Conservation (phyloP, 1,140 invertebrate genomes). For the Ips nitidus region DNA sequence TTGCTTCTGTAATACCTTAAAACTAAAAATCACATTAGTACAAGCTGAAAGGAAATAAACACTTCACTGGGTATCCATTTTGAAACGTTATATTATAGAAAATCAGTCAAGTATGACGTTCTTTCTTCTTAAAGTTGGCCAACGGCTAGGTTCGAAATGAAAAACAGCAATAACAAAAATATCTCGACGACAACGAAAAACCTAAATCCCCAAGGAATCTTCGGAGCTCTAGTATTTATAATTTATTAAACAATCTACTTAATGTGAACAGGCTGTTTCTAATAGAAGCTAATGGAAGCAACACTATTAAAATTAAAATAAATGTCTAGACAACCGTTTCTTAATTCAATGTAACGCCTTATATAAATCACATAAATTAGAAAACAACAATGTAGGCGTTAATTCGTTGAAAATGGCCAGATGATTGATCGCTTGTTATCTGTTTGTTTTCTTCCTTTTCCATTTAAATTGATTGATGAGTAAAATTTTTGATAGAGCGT, state of each 20-base stretch:
- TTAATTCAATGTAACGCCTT: not conserved
- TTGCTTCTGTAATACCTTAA: not conserved
- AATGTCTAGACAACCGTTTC: not conserved
- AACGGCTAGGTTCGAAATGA: not conserved
- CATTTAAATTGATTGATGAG: slow-evolving; percentile 5
- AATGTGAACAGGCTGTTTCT: too few species aligned
- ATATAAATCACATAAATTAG: slow-evolving; percentile 1
- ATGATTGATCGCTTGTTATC: slow-evolving; percentile 5
- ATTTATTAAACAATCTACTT: too few species aligned
- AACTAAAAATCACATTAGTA: not conserved
- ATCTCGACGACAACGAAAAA: too few species aligned
- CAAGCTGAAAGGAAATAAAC: slow-evolving; percentile 1
- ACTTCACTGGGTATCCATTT: not conserved
- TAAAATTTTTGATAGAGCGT: slow-evolving; percentile 4
- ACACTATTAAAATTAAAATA: not conserved
- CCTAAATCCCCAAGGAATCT: not conserved
- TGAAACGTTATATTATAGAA: not conserved
- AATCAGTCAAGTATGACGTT: not conserved
- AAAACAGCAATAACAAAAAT: too few species aligned
- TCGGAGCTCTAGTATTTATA: not conserved
- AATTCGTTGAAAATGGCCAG: slow-evolving; percentile 3
- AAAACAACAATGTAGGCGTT: not conserved
- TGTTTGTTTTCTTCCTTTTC: slow-evolving; percentile 6
- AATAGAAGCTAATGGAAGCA: too few species aligned
- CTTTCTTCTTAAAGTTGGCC: not conserved